phyloP scores from a whole-genome alignment of 2,113 vertebrate genomes.

The Catharus minimus region DNA sequence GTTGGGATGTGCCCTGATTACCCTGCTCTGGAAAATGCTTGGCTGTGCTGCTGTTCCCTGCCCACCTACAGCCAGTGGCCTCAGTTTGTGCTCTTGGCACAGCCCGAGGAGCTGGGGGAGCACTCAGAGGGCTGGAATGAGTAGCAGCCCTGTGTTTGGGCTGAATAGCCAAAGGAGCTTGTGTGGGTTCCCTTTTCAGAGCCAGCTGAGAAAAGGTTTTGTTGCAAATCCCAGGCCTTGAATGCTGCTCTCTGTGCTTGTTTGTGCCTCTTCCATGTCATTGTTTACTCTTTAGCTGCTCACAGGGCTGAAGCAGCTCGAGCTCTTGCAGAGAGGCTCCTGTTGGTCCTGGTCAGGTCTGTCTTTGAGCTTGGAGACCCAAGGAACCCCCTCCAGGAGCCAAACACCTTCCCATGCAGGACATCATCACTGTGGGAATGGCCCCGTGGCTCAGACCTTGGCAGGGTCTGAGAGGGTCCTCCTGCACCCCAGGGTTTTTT shows the following conservation, averaged over 20 bases:
- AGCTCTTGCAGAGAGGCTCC: not conserved
- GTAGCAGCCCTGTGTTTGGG: slow-evolving; percentile 50
- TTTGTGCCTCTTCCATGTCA: not conserved
- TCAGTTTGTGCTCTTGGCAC: slow-evolving; percentile 29
- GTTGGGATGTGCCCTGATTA: not conserved
- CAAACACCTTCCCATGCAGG: not conserved
- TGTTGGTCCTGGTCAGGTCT: not conserved
- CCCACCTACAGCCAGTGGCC: slow-evolving; percentile 34
- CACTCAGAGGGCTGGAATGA: not conserved
- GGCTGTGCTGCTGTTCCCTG: not conserved
- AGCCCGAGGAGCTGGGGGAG: not conserved
- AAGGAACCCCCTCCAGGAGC: not conserved
- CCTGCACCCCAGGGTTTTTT: not conserved
- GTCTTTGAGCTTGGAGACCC: not conserved
- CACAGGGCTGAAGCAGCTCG: not conserved
- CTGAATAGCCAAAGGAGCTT: slow-evolving; percentile 55
- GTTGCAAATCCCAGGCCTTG: not conserved
- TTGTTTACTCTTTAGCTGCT: not conserved
- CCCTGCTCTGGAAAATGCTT: not conserved
- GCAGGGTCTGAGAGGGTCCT: not conserved
- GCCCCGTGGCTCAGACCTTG: not conserved
- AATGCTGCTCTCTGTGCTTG: slow-evolving; percentile 19
- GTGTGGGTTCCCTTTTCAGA: slow-evolving; percentile 61
- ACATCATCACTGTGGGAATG: not conserved
- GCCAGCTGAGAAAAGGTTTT: slow-evolving; percentile 25